Base-by-base conservation (phyloP, 1,140 invertebrate species). In the Zophobas atratus region DNA sequence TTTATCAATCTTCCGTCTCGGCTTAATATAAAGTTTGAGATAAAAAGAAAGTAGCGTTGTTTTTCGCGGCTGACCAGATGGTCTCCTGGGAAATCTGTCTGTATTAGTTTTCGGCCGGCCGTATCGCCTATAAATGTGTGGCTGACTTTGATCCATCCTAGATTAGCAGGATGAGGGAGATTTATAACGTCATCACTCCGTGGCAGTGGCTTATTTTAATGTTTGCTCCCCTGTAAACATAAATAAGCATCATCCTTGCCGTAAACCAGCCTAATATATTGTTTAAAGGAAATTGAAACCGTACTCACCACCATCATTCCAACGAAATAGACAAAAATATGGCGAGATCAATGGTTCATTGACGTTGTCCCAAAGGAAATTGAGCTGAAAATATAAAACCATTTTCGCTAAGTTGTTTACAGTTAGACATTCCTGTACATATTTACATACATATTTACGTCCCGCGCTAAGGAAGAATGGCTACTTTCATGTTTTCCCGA, bases 91-190 rank as follows among this genome's bases (percentile, higher is more conserved):
- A 73, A 73, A 73, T 73, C 71, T 73, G 71, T 73, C 71, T 41
- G 71, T 73, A 73, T 73, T 73, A 73, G 71, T 73, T 73, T 73
- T 73, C 55, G 71, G 71, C 55, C 41, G 55, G 51, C 71, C 55
- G 71, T 73, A 73, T 73, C 55, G 71, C 35, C 49, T 73, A 56
- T 73, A 73, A 73, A 73, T 76, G 53, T 75, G 56, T 60, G 73
- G 56, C 75, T 70, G 75, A 46, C 53, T 70, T 77, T 77, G 75
- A 77, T 77, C 75, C 75, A 39, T 39, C 33, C 63, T 38, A 77
- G 75, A 77, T 77, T 77, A 77, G 63, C 75, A 51, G 75, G 75
- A 77, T 77, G 63, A 77, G 75, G 67, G 75, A 77, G 75, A 77
- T 77, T 77, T 77, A 77, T 77, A 77, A 70, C 75, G 55, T 77